Percentiles rank a stretch among this genome's conserved stretches.
Evolutionary conservation across 2,113 vertebrate genomes (phyloP).

Genomic region (Arothron firmamentum): DNA sequence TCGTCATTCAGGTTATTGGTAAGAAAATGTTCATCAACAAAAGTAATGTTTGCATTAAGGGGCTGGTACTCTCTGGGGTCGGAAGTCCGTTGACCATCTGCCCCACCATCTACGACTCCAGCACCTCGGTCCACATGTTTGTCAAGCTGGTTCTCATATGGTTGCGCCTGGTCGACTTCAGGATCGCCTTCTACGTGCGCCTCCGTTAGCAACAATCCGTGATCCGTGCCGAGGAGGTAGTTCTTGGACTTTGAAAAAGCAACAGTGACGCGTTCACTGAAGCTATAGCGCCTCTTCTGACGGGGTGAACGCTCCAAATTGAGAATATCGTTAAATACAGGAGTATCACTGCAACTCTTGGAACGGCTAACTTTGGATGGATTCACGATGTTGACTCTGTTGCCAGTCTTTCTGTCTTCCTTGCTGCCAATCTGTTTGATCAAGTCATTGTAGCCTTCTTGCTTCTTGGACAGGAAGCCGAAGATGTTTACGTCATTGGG

Average conservation of each 20-base stretch:
- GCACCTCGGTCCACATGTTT: constrained; percentile 83
- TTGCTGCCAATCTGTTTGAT: constrained; percentile 93
- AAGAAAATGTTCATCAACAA: constrained; percentile 80
- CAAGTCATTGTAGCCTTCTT: constrained; percentile 92
- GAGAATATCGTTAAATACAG: constrained; percentile 64
- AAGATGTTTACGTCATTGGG: constrained; percentile 91
- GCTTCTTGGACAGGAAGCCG: constrained; percentile 91
- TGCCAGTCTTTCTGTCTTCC: constrained; percentile 54
- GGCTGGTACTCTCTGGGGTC: constrained; percentile 85
- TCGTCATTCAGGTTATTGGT: constrained; percentile 63
- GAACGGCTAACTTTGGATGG: constrained; percentile 59
- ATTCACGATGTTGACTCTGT: constrained; percentile 34
- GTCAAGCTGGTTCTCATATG: constrained; percentile 87
- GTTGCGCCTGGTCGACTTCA: constrained; percentile 64
- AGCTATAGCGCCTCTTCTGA: constrained; percentile 75
- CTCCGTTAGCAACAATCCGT: constrained; percentile 75
- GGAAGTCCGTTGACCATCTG: constrained; percentile 70
- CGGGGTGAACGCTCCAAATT: constrained; percentile 72
- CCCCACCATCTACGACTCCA: constrained; percentile 30
- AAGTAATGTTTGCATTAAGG: constrained; percentile 83
- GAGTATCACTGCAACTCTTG: constrained; percentile 68
- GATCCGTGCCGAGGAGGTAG: constrained; percentile 82
- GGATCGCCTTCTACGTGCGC: constrained; percentile 60
- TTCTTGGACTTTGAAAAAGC: constrained; percentile 85
- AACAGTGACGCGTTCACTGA: constrained; percentile 82